These are phyloP conservation scores for Heliangelus exortis DNA, from an alignment of 2,797 vertebrate genomes.

Conservation along the genomic window DNA sequence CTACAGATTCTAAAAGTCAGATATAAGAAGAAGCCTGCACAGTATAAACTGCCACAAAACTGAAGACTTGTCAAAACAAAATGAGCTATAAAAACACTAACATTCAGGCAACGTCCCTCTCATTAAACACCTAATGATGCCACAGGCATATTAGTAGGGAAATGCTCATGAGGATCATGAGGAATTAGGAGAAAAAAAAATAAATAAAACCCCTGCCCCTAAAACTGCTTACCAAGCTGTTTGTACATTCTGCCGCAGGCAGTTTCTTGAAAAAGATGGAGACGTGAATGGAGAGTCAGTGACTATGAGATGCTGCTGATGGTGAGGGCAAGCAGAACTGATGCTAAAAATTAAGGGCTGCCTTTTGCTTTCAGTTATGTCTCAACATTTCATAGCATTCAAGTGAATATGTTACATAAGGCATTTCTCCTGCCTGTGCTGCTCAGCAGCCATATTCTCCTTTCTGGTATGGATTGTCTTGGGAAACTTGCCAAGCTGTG, in stretches of 20 bases:
- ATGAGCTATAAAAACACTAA: conserved; percentile 49
- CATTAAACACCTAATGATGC: conserved; percentile 71
- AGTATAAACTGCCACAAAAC: neutral
- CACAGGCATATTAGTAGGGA: conserved; percentile 47
- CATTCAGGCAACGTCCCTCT: conserved; percentile 41
- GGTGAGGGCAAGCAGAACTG: conserved; percentile 38
- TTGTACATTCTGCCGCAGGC: conserved; percentile 55
- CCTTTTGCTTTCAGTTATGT: conserved; percentile 44
- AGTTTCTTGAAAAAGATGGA: conserved; percentile 50
- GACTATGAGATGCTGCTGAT: conserved; percentile 32
- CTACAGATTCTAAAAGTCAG: conserved; percentile 4
- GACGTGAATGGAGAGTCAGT: conserved; percentile 32
- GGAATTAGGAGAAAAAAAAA: conserved; percentile 29
- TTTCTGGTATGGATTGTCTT: conserved; percentile 53
- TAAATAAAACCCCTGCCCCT: neutral
- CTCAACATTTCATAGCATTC: conserved; percentile 39
- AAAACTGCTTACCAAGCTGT: conserved; percentile 33
- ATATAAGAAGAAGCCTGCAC: neutral
- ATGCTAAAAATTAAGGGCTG: conserved; percentile 42
- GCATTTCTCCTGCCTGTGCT: neutral
- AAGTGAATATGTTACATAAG: conserved; percentile 49
- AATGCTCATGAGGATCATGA: conserved; percentile 42
- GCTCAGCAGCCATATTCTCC: conserved; percentile 55
- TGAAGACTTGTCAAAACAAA: conserved; percentile 54
- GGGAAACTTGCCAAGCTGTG: conserved; percentile 67